Evolutionary conservation across 2,113 vertebrate genomes (phyloP), one percentile per base, ranked within the genome.

Genomic region (Uropsilus gracilis): DNA sequence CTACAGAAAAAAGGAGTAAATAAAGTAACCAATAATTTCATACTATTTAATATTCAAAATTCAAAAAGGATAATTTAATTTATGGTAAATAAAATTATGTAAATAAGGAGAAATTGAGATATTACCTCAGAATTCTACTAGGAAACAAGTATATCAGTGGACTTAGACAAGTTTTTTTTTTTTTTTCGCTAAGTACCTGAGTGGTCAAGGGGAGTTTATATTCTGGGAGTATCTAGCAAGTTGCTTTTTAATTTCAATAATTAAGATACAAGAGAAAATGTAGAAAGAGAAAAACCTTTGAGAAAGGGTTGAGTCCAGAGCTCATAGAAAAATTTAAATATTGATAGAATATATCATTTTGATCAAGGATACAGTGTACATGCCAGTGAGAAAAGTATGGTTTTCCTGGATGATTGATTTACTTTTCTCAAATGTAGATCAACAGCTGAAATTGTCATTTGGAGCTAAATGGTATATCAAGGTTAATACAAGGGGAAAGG

Each of bases 91-190:
- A 57, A 90, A 95, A 90, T 11, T 68, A 90, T 50, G 18, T 68
- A 91, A 94, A 75, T 6, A 83, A 78, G 34, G 44, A 94, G 94
- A 92, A 75, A 42, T 72, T 88, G 72, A 92, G 93, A 80, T 94
- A 42, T 34, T 48, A 91, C 7, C 30, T 75, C 55, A 89, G 30
- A 95, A 66, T 83, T 84, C 32, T 64, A 91, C 24, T 50, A 64
- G 8, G 18, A 34, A 82, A n/a, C 46, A 89, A 69, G 53, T 55
- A 55, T 53, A 64, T 92, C 20, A 42, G 69, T 83, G 18, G 32
- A 55, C 37, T 75, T 8, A 14, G 37, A 75, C 30, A 61, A 8
- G 12, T 59, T 59, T 39, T 72, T n/a, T n/a, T n/a, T n/a, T n/a
- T n/a, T n/a, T 87, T 86, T 83, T 44, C 48, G 72, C 48, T 84